These are phyloP conservation scores for Athalia circularis DNA, from an alignment of 2,888 invertebrate species.

Conservation along the genomic window DNA sequence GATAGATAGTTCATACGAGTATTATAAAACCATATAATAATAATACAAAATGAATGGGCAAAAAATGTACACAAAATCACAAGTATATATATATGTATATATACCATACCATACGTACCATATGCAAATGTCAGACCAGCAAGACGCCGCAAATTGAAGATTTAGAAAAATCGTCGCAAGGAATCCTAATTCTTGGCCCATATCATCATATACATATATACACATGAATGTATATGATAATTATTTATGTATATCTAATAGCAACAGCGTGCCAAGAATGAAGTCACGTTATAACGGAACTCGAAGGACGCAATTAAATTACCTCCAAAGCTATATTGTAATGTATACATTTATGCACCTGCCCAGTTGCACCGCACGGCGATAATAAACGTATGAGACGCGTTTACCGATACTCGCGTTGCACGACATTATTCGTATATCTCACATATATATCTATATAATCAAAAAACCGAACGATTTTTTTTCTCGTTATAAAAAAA, in stretches of 20 bases:
- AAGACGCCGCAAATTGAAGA: too few species aligned
- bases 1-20: too few species aligned
- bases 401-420: background rate
- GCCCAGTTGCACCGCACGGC: slow-evolving; percentile 6
- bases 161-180: slow-evolving; percentile 1
- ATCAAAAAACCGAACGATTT: too few species aligned
- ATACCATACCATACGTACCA: background rate
- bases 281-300: slow-evolving; percentile 38
- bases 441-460: too few species aligned
- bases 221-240: too few species aligned
- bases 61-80: background rate
- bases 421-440: background rate
- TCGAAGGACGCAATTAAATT: slow-evolving; percentile 40
- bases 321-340: slow-evolving; percentile 3
- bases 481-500: too few species aligned
- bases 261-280: slow-evolving; percentile 23
- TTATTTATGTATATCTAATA: too few species aligned
- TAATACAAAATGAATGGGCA: too few species aligned
- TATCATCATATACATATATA: too few species aligned
- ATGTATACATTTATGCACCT: background rate
- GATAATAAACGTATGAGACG: background rate
- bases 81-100: background rate
- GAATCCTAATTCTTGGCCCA: background rate
- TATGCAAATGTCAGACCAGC: too few species aligned
- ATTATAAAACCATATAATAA: too few species aligned